These are phyloP conservation scores for Cydia pomonella DNA, from an alignment of 1,140 invertebrate genomes.

Conservation along the genomic window DNA sequence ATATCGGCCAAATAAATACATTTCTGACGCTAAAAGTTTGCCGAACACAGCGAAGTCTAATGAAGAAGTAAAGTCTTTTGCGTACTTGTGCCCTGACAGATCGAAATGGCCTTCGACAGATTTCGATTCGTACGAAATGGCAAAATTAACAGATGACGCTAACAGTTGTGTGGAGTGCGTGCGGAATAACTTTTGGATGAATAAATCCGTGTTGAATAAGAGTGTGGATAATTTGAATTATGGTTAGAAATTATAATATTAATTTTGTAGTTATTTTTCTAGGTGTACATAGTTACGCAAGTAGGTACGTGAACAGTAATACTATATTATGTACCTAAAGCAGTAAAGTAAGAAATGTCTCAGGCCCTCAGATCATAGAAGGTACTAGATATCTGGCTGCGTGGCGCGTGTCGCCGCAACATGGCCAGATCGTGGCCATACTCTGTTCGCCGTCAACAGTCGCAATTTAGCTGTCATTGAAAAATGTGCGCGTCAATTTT, in stretches of 20 bases:
- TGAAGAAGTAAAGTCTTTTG: slow-evolving; percentile 34
- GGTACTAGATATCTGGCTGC: too few relatives aligned
- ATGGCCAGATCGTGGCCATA: too few relatives aligned
- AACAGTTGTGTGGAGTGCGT: slow-evolving; percentile 47
- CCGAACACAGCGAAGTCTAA: slow-evolving; percentile 26
- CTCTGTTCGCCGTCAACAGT: too few relatives aligned
- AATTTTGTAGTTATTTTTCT: too few relatives aligned
- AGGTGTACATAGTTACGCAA: too few relatives aligned
- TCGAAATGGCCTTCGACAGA: slow-evolving; percentile 34
- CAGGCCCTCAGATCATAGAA: too few relatives aligned
- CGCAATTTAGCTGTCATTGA: too few relatives aligned
- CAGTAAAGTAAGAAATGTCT: too few relatives aligned
- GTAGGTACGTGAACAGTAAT: too few relatives aligned
- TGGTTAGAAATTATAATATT: slow-evolving; percentile 37
- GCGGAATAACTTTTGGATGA: slow-evolving; percentile 48
- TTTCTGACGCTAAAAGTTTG: not conserved
- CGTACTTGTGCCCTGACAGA: not conserved
- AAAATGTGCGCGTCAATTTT: too few relatives aligned
- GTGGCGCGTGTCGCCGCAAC: too few relatives aligned
- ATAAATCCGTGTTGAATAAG: slow-evolving; percentile 38
- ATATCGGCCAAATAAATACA: not conserved
- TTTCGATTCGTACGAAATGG: not conserved
- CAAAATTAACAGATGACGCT: slow-evolving; percentile 35
- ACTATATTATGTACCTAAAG: too few relatives aligned
- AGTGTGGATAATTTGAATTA: slow-evolving; percentile 30